Evolutionary conservation across 2,797 vertebrate species (phyloP).

Genomic region (Lacerta viridis): DNA sequence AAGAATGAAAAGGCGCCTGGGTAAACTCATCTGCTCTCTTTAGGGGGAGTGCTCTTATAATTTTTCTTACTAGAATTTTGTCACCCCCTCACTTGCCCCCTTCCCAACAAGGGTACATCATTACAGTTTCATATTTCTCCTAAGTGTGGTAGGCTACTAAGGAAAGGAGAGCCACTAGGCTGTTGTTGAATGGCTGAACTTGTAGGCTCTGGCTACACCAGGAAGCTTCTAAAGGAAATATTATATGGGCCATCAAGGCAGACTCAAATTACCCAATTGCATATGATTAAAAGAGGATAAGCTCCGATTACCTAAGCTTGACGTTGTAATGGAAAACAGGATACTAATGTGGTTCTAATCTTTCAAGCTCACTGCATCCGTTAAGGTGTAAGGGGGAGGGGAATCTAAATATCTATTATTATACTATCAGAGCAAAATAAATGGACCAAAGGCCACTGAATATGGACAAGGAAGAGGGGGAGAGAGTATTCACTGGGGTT

Average conservation of each 20-base stretch:
- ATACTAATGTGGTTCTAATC: slow-evolving; percentile 73
- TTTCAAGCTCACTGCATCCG: slow-evolving; percentile 54
- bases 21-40: slow-evolving; percentile 51
- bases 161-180: slow-evolving; percentile 75
- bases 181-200: slow-evolving; percentile 79
- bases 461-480: slow-evolving; percentile 32
- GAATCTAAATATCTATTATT: slow-evolving; percentile 69
- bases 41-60: slow-evolving; percentile 59
- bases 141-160: slow-evolving; percentile 69
- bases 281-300: slow-evolving; percentile 82
- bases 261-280: slow-evolving; percentile 84
- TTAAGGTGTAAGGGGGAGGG: slow-evolving; percentile 77
- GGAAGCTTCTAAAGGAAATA: slow-evolving; percentile 83
- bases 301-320: slow-evolving; percentile 78
- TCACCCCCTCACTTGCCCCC: slow-evolving; percentile 16
- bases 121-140: slow-evolving; percentile 75
- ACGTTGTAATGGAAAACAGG: slow-evolving; percentile 78
- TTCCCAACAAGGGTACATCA: slow-evolving; percentile 52
- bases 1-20: slow-evolving; percentile 47
- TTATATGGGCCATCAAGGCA: slow-evolving; percentile 82
- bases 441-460: slow-evolving; percentile 43
- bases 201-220: slow-evolving; percentile 77
- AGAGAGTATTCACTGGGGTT: slow-evolving; percentile 37
- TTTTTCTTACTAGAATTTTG: slow-evolving; percentile 60
- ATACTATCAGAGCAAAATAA: slow-evolving; percentile 29